Base-by-base conservation (phyloP, 1,140 invertebrate species). In the Listronotus bonariensis region DNA sequence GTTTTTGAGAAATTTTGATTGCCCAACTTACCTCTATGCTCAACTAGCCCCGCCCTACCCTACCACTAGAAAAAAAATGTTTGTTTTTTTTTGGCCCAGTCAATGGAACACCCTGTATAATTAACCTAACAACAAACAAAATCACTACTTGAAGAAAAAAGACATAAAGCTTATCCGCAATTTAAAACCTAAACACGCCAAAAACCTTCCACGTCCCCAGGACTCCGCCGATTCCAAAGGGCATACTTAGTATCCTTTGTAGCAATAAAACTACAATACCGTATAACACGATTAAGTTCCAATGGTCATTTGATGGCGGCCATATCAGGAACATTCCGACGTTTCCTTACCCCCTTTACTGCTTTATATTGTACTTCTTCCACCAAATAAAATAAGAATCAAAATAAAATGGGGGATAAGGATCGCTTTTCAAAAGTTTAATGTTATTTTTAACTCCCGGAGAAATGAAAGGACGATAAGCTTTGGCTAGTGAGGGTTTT, bases 371-470 rank as follows among this genome's bases (percentile, higher is more conserved):
- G 48, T 65, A 68, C 55, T 70, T 56, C 63, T 70, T 70, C 69
- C 69, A 64, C 58, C 69, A 68, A 70, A 70, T 70, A 70, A 70
- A 70, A 70, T 70, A 62, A 70, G 69, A 68, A 70, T 68, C 69
- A 66, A 59, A 68, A 68, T 70, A 70, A 70, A 70, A 65, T 68
- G 41, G 64, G 55, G 59, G 60, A 63, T 63, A 57, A 67, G 56
- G 65, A 58, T 65, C 62, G 67, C 65, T 61, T 51, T 65, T 62
- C 66, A 56, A 65, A 62, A 68, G 56, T 68, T 65, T 70, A 70
- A 70, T 68, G 58, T 60, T 42, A 53, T 38, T 55, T 63, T 63
- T 55, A 48, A 51, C 57, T 59, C 57, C 40, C 38, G 38, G 40
- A 56, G 54, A 56, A 56, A 56, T 56, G 42, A 11, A 17, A 20